Conservation (phyloP, 1,140 invertebrate genomes). For the Hycleus phaleratus region DNA sequence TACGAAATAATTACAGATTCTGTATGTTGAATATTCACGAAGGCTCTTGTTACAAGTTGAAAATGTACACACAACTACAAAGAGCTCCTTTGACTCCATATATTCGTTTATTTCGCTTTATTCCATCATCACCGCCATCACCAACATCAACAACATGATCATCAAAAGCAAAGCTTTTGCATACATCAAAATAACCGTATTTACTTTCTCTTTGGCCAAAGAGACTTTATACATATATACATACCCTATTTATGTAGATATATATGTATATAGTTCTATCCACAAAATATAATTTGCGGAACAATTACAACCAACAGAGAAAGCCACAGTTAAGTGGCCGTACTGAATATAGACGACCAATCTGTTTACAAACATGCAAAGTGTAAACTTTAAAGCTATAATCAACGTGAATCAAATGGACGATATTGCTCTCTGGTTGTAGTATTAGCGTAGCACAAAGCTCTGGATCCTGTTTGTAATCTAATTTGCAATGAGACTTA, state of each 20-base stretch:
- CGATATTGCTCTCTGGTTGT: conserved; percentile 34
- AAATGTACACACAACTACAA: conserved; percentile 4
- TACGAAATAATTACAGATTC: conserved; percentile 9
- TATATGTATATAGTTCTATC: conserved; percentile 28
- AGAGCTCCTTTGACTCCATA: conserved; percentile 1
- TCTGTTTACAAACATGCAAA: conserved; percentile 3
- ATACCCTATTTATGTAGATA: neutral
- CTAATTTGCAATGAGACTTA: conserved; percentile 41
- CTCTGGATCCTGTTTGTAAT: conserved; percentile 35
- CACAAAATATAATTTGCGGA: conserved; percentile 38
- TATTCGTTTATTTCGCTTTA: too few species aligned
- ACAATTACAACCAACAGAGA: conserved; percentile 36
- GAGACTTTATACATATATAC: conserved; percentile 13
- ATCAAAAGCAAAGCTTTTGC: conserved; percentile 24
- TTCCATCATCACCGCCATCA: too few species aligned
- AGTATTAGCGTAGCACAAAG: conserved; percentile 38
- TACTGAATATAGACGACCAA: conserved; percentile 17
- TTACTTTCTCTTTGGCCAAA: conserved; percentile 18
- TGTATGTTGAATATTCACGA: conserved; percentile 8
- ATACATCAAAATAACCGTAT: conserved; percentile 35
- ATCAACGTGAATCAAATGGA: conserved; percentile 11
- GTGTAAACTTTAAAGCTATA: conserved; percentile 15
- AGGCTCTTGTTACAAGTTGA: conserved; percentile 14
- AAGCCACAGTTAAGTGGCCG: conserved; percentile 36
- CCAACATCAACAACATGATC: neutral